phyloP scores from a whole-genome alignment of 1,140 invertebrate genomes.

The Aethina tumida region DNA sequence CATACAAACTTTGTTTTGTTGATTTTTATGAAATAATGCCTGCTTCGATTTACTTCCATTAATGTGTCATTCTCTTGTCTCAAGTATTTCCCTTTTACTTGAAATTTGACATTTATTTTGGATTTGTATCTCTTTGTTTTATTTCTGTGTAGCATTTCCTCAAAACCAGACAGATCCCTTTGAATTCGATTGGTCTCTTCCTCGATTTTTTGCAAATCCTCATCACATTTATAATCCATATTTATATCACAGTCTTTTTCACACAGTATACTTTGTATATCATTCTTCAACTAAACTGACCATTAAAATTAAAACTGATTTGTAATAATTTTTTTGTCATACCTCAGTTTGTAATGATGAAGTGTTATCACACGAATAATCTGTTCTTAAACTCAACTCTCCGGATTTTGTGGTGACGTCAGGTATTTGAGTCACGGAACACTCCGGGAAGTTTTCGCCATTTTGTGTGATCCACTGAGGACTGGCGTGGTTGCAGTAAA shows the following conservation, averaged over 20 bases:
- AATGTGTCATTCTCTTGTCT: conserved; percentile 6
- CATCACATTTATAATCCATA: conserved; percentile 31
- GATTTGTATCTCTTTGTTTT: conserved; percentile 15
- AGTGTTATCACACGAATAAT: too few relatives aligned
- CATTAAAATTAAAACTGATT: too few relatives aligned
- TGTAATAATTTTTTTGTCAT: too few relatives aligned
- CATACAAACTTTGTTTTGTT: conserved; percentile 22
- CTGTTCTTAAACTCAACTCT: too few relatives aligned
- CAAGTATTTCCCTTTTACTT: conserved; percentile 17
- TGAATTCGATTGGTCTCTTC: conserved; percentile 25
- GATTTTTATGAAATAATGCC: conserved; percentile 19
- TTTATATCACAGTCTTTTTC: conserved; percentile 22
- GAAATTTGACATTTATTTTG: conserved; percentile 25
- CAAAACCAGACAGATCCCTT: background rate
- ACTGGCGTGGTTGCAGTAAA: conserved; percentile 26
- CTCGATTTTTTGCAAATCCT: conserved; percentile 21
- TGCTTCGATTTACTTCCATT: conserved; percentile 7
- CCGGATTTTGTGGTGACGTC: too few relatives aligned
- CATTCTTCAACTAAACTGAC: conserved; percentile 24
- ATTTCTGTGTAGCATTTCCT: conserved; percentile 16
- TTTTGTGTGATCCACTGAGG: conserved; percentile 31
- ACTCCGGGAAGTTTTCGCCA: conserved; percentile 42
- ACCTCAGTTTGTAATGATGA: too few relatives aligned
- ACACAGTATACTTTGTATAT: conserved; percentile 16
- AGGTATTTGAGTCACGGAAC: too few relatives aligned